Evolutionary conservation across 37 sponge, comb jelly and placozoan species (phyloP).

Genomic region (Halisarca cf. caerulea): DNA sequence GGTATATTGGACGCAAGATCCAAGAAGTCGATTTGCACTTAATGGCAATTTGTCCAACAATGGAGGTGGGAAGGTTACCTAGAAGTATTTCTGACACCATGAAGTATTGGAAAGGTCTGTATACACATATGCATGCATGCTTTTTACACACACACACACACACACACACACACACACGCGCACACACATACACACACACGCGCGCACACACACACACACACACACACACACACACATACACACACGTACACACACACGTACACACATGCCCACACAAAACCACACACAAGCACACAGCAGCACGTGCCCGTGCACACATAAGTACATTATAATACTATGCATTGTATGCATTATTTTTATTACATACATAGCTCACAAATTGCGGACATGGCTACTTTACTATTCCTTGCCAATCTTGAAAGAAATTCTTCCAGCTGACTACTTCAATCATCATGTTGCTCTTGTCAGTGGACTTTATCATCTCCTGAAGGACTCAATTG

Average conservation of each 20-base stretch:
- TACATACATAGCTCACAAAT: constrained; percentile 38
- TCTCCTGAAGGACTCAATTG: constrained; percentile 27
- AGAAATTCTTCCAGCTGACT: constrained; percentile 6
- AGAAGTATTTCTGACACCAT: constrained; percentile 30
- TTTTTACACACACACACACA: no score
- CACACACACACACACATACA: no score
- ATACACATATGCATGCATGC: no score
- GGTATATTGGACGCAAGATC: constrained; percentile 37
- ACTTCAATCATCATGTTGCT: constrained; percentile 48
- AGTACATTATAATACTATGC: no score
- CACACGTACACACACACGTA: no score
- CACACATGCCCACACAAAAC: no score
- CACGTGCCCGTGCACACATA: no score
- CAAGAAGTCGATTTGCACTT: neutral
- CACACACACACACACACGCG: no score
- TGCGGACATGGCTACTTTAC: constrained; percentile 40
- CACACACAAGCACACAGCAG: no score
- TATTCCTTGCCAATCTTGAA: constrained; percentile 36
- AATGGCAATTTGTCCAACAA: constrained; percentile 34
- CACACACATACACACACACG: no score
- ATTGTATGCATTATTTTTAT: no score
- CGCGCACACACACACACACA: no score
- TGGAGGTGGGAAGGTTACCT: constrained; percentile 37
- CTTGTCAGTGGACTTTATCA: constrained; percentile 42
- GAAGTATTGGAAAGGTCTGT: constrained; percentile 55